Conservation (phyloP, 2,888 invertebrate genomes). For the Deroplatys truncata region DNA sequence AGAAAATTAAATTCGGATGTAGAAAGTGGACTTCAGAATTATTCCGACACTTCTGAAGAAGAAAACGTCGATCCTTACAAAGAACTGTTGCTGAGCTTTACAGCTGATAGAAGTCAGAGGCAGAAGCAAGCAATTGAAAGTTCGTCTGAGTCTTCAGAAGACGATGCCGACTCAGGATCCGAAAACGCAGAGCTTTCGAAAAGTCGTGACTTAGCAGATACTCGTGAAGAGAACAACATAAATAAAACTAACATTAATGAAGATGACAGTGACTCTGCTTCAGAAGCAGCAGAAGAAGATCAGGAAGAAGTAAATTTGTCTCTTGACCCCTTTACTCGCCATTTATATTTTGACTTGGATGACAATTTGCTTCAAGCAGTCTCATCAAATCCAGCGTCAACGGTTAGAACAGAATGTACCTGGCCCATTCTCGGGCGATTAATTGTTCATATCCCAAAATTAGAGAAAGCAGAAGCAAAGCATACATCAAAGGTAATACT, state of each 20-base stretch:
- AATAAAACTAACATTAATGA: conserved; percentile 13
- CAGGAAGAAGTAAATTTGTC: conserved; percentile 19
- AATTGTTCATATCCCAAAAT: conserved; percentile 55
- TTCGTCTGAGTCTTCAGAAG: not conserved
- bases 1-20: not conserved
- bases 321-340: conserved; percentile 64
- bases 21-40: conserved; percentile 27
- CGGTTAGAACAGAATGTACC: conserved; percentile 44
- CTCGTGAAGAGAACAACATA: conserved; percentile 32
- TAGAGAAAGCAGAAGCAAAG: conserved; percentile 40
- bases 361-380: conserved; percentile 59
- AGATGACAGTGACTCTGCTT: conserved; percentile 23
- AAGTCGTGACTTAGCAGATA: conserved; percentile 29
- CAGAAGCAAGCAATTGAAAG: conserved; percentile 22
- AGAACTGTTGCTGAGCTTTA: conserved; percentile 52
- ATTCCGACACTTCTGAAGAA: conserved; percentile 49
- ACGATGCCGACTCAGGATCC: not conserved
- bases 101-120: conserved; percentile 22
- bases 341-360: conserved; percentile 63
- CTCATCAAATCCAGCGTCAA: conserved; percentile 48
- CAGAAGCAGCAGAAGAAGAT: conserved; percentile 34
- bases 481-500: conserved; percentile 48
- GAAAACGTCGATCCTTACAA: conserved; percentile 47
- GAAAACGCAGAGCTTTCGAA: not conserved
- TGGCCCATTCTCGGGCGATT: conserved; percentile 65